A percentile compares a stretch with the other conserved stretches of the same genome.
phyloP scores from a whole-genome alignment of 2,797 vertebrate species.

The Myotis pilosus region DNA sequence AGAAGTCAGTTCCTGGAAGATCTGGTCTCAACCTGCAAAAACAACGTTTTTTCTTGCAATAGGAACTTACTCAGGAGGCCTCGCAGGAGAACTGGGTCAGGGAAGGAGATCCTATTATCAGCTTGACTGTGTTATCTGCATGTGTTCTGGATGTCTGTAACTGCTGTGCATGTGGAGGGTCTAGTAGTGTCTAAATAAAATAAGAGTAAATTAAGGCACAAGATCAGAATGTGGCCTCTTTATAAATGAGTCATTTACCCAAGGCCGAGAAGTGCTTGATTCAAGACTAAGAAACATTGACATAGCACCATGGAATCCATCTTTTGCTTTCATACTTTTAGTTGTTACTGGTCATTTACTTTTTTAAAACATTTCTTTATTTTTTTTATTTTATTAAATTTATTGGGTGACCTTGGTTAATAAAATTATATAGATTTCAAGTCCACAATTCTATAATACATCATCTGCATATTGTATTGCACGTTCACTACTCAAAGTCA shows the following conservation, averaged over 20 bases:
- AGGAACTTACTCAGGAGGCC: not conserved
- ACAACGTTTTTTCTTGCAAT: not conserved
- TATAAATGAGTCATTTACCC: not conserved
- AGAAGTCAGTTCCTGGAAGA: slow-evolving; percentile 40
- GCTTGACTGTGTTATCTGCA: not conserved
- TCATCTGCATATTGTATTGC: not conserved
- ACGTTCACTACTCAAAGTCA: not conserved
- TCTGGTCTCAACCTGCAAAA: not conserved
- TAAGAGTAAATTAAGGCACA: not conserved
- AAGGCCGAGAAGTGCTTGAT: not conserved
- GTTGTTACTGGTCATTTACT: not conserved
- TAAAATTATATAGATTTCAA: not conserved
- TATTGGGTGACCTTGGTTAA: not conserved
- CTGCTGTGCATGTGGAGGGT: not conserved
- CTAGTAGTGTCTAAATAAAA: not conserved
- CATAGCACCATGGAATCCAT: not conserved
- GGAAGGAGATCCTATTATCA: not conserved
- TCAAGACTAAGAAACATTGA: not conserved
- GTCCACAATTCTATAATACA: not conserved
- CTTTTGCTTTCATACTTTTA: not conserved
- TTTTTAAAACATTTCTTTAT: not conserved
- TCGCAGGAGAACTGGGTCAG: not conserved
- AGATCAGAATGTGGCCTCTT: not conserved
- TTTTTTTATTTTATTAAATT: not conserved
- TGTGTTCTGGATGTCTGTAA: not conserved